Percentiles rank a stretch among this genome's conserved stretches.
Evolutionary conservation across 1,140 invertebrate genomes (phyloP).

Genomic region (Drosophila sturtevanti): DNA sequence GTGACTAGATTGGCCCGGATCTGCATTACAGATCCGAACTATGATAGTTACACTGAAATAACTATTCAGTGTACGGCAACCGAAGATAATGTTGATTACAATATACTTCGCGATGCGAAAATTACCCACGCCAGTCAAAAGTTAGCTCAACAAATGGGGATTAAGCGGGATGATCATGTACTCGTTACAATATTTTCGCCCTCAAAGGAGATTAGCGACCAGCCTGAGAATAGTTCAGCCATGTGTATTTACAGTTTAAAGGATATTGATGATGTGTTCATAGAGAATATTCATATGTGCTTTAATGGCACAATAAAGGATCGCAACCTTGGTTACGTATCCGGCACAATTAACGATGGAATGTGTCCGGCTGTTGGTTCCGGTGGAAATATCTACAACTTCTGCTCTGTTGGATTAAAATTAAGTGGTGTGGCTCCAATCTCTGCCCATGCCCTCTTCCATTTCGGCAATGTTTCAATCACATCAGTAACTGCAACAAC

Average conservation of each 20-base stretch:
- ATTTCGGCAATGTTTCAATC: conserved; percentile 91
- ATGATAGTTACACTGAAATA: conserved; percentile 97
- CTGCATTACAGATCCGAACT: conserved; percentile 96
- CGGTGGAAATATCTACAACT: conserved; percentile 94
- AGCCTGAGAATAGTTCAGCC: conserved; percentile 90
- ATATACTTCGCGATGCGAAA: conserved; percentile 95
- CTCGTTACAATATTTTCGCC: conserved; percentile 93
- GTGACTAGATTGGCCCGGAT: conserved; percentile 94
- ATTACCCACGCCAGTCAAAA: conserved; percentile 91
- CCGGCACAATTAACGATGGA: conserved; percentile 94
- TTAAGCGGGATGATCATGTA: conserved; percentile 89
- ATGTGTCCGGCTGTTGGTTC: conserved; percentile 93
- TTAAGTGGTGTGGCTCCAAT: conserved; percentile 95
- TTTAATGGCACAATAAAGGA: conserved; percentile 96
- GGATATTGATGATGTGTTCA: conserved; percentile 96
- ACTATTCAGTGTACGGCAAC: conserved; percentile 91
- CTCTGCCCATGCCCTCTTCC: conserved; percentile 87
- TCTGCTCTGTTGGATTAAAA: conserved; percentile 95
- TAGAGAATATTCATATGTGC: conserved; percentile 98
- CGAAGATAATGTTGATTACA: conserved; percentile 86
- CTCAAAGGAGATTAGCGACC: conserved; percentile 91
- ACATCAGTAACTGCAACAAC: conserved; percentile 92
- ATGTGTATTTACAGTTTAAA: conserved; percentile 93
- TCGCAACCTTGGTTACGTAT: conserved; percentile 96
- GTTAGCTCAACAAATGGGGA: conserved; percentile 90